Base-by-base conservation (phyloP, 2,113 vertebrate genomes). In the Petrocephalus microphthalmus region DNA sequence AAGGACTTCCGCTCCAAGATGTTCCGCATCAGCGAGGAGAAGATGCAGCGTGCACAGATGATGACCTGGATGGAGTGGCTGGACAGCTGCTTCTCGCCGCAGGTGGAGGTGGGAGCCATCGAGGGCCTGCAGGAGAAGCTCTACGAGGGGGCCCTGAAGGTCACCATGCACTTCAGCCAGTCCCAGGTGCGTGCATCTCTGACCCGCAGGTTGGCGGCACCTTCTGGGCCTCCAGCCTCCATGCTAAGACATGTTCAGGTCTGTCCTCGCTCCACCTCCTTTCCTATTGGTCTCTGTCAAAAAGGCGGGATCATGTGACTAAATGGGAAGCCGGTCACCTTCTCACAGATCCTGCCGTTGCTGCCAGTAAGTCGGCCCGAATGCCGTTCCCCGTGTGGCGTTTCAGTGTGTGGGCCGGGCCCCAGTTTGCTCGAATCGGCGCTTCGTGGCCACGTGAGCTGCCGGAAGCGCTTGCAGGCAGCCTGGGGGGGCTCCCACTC, bases 1-100 rank as follows among this genome's bases (percentile, higher is more conserved):
- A 99, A 97, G 71, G 98, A 99, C 92, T 99, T 99, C 92, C 96
- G 98, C 89, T 89, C 94, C 88, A 99, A 99, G 94, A 99, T 98
- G 97, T 94, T 96, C 37, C 96, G 94, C 47, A 94, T 97, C 89
- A 98, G 97, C 19, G 98, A 99, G 88, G 98, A 98, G 37, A 97
- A 96, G 91, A 97, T 98, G 93, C 97, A 97, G 51, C 95, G 93
- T 0, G 94, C 97, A 54, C 96, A 98, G 90, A 95, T 96, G 90
- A 95, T 99, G 89, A 96, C 96, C 0, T 98, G 95, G 95, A 94
- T 93, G 37, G 97, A 99, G 92, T 99, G 98, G 98, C 92, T 99
- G 87, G 96, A 97, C 89, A 95, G 96, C 57, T 97, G 96, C 33
- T 99, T 97, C 90, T 97, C 97, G 8, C 97, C 97, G 0, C 97